Evolutionary conservation across 2,888 invertebrate species (phyloP).

Genomic region (Selenia dentaria): DNA sequence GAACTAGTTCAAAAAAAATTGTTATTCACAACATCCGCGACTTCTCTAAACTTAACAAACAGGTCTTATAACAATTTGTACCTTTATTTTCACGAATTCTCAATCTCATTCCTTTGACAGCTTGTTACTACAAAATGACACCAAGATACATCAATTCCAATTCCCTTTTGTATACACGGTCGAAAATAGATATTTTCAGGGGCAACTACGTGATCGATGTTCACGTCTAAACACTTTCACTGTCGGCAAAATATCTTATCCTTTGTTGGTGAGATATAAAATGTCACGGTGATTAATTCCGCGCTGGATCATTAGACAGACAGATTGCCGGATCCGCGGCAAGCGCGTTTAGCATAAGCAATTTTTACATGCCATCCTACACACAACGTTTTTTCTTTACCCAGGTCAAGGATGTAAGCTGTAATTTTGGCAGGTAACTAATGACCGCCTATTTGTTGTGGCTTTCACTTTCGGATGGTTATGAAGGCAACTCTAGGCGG

Average conservation of each 20-base stretch:
- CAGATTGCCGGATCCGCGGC: slow-evolving; percentile 17
- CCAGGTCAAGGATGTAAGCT: slow-evolving; percentile 32
- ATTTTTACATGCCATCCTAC: slow-evolving; percentile 28
- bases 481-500: slow-evolving; percentile 5
- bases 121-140: slow-evolving; percentile 16
- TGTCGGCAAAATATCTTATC: neutral
- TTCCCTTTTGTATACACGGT: slow-evolving; percentile 5
- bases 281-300: slow-evolving; percentile 12
- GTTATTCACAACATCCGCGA: too few species aligned
- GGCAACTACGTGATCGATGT: neutral
- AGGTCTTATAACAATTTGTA: too few species aligned
- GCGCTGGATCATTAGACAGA: slow-evolving; percentile 14
- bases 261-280: neutral
- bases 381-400: slow-evolving; percentile 19
- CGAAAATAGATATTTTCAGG: slow-evolving; percentile 1
- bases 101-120: too few species aligned
- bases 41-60: too few species aligned
- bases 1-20: too few species aligned
- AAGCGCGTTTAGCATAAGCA: slow-evolving; percentile 13
- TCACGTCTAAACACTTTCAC: slow-evolving; percentile 1
- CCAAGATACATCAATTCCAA: slow-evolving; percentile 7
- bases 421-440: slow-evolving; percentile 22
- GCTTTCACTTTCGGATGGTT: slow-evolving; percentile 22
- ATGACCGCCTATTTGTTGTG: slow-evolving; percentile 24
- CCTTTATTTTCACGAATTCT: too few species aligned